These are phyloP conservation scores for Colletes latitarsis DNA, from an alignment of 1,140 invertebrate species.

Conservation along the genomic window DNA sequence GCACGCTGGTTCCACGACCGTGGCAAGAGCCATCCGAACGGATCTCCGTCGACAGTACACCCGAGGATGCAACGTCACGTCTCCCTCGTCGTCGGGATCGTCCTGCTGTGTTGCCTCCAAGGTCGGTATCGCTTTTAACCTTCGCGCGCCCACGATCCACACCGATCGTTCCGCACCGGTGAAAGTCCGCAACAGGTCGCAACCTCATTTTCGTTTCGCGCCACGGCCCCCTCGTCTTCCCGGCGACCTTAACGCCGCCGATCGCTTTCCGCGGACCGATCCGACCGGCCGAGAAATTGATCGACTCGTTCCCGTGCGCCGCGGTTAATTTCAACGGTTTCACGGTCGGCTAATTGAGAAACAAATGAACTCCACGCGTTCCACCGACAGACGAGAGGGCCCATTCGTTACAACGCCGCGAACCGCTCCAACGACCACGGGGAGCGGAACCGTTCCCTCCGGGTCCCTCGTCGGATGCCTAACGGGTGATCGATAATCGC, in stretches of 20 bases:
- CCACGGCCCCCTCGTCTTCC: not conserved
- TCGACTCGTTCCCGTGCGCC: slow-evolving; percentile 19
- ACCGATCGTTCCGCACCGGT: slow-evolving; percentile 1
- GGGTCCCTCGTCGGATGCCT: not conserved
- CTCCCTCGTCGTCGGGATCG: slow-evolving; percentile 67
- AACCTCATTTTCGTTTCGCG: not conserved
- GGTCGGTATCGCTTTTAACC: slow-evolving; percentile 71
- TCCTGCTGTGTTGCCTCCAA: slow-evolving; percentile 76
- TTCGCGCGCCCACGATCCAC: not conserved
- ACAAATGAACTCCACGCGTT: slow-evolving; percentile 25
- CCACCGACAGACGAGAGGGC: slow-evolving; percentile 27
- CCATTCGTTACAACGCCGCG: slow-evolving; percentile 44
- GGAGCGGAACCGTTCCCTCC: slow-evolving; percentile 21
- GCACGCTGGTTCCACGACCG: not conserved
- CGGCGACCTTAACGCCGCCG: too few species aligned
- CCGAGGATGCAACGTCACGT: slow-evolving; percentile 74
- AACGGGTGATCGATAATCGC: slow-evolving; percentile 37
- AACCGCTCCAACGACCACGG: slow-evolving; percentile 4
- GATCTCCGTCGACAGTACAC: slow-evolving; percentile 26
- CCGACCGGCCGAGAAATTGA: not conserved
- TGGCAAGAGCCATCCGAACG: not conserved
- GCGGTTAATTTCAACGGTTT: slow-evolving; percentile 15
- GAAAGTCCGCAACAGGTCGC: slow-evolving; percentile 46
- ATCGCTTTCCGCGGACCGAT: not conserved
- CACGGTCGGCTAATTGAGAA: slow-evolving; percentile 48